Evolutionary conservation across 2,113 vertebrate species (phyloP).

Genomic region (Oreotragus oreotragus): DNA sequence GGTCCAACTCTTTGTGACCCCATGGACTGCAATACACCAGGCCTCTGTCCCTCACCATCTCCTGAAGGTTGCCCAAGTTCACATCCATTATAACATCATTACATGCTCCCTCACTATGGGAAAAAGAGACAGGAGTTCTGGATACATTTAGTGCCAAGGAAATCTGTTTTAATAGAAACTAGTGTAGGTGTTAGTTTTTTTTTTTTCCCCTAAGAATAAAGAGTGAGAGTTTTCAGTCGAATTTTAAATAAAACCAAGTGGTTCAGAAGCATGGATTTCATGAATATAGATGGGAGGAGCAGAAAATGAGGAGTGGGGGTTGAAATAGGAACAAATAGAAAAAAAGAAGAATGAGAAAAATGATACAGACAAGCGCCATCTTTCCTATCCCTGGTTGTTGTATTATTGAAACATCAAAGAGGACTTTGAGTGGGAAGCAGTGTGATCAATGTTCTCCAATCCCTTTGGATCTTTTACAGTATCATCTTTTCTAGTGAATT

Average conservation of each 20-base stretch:
- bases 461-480: not conserved
- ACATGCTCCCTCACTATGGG: not conserved
- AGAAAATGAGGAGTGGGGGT: not conserved
- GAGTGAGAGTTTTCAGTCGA: not conserved
- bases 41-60: not conserved
- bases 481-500: constrained; percentile 6
- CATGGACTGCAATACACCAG: not conserved
- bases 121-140: not conserved
- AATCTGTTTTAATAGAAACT: constrained; percentile 27
- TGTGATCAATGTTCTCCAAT: not conserved
- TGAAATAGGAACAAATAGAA: not conserved
- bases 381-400: not conserved
- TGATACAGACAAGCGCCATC: not conserved
- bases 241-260: constrained; percentile 12
- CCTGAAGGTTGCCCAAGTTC: not conserved
- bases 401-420: not conserved
- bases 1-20: not conserved
- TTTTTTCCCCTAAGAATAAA: constrained; percentile 11
- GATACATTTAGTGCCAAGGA: not conserved
- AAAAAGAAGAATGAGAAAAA: not conserved
- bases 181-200: not conserved
- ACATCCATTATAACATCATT: not conserved
- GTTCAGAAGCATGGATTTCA: not conserved
- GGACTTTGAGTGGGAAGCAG: not conserved
- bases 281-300: not conserved